phyloP scores from a whole-genome alignment of 2,113 vertebrate genomes.

The Cephalopholis sonnerati region DNA sequence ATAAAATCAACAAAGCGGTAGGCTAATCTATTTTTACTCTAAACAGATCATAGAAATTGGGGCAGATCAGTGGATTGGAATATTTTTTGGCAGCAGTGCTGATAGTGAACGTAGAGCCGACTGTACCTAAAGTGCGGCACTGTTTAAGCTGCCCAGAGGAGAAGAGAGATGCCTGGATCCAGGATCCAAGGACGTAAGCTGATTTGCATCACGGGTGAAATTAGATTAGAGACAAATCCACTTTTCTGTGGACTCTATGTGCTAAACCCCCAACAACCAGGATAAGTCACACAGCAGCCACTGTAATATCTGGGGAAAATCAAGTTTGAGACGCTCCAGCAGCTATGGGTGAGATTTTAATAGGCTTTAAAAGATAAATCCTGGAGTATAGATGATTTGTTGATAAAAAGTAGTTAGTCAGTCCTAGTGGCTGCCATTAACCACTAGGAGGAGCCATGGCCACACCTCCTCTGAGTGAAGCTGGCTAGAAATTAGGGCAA shows the following conservation, averaged over 20 bases:
- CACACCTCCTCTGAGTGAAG: slow-evolving; percentile 52
- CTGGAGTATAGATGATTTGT: slow-evolving; percentile 21
- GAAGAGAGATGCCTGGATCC: slow-evolving; percentile 57
- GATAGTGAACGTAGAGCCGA: slow-evolving; percentile 21
- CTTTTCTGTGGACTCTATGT: slow-evolving; percentile 69
- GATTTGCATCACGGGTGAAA: slow-evolving; percentile 80
- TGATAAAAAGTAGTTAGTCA: slow-evolving; percentile 11
- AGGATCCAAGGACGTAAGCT: slow-evolving; percentile 70
- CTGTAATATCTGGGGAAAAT: slow-evolving; percentile 12
- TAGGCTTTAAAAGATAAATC: slow-evolving; percentile 34
- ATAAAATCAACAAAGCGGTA: slow-evolving; percentile 36
- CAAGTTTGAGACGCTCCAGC: slow-evolving; percentile 9
- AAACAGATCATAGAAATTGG: slow-evolving; percentile 61
- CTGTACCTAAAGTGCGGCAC: slow-evolving; percentile 38
- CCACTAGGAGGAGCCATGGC: slow-evolving; percentile 78
- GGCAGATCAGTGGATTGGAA: slow-evolving; percentile 55
- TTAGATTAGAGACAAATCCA: slow-evolving; percentile 81
- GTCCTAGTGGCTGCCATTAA: slow-evolving; percentile 42
- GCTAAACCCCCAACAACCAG: slow-evolving; percentile 45
- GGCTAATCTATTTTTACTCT: slow-evolving; percentile 56
- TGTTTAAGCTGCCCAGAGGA: slow-evolving; percentile 59
- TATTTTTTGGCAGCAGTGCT: slow-evolving; percentile 36
- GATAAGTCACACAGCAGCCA: slow-evolving; percentile 42
- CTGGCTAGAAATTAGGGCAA: slow-evolving; percentile 38
- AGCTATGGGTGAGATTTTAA: slow-evolving; percentile 34